Evolutionary conservation across 2,113 vertebrate species (phyloP).

Genomic region (zebrafish (Danio rerio)): DNA sequence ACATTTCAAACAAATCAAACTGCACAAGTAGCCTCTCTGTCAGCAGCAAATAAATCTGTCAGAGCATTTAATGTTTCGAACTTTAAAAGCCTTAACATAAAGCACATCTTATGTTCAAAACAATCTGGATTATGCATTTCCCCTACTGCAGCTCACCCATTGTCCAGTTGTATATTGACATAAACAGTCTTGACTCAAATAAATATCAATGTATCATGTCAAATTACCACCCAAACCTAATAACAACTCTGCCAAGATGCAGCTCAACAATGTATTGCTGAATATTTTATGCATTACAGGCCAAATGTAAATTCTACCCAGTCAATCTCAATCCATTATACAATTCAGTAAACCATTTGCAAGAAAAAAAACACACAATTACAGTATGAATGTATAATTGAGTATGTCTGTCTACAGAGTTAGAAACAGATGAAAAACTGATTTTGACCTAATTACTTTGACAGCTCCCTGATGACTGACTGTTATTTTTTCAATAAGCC

Average conservation of each 20-base stretch:
- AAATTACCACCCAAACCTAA: slow-evolving; percentile 28
- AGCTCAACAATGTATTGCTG: slow-evolving; percentile 7
- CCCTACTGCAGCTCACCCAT: no score
- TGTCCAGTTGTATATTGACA: no score
- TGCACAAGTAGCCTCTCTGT: no score
- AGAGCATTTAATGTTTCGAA: no score
- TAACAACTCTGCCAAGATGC: slow-evolving; percentile 24
- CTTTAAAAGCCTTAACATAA: no score
- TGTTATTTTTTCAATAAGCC: background rate
- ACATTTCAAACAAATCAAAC: no score
- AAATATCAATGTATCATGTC: no score
- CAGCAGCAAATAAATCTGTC: no score
- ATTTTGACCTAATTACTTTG: background rate
- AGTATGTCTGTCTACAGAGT: background rate
- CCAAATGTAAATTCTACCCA: background rate
- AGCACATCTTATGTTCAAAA: no score
- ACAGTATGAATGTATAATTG: slow-evolving; percentile 10
- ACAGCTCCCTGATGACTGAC: background rate
- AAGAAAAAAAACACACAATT: slow-evolving; percentile 61
- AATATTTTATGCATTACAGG: slow-evolving; percentile 5
- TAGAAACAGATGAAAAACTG: background rate
- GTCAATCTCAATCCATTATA: slow-evolving; percentile 57
- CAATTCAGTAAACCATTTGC: slow-evolving; percentile 55
- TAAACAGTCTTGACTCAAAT: no score
- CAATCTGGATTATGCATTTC: no score